A percentile compares a stretch with the other conserved stretches of the same genome.
These are phyloP conservation scores for Mellilla xanthometata DNA, from an alignment of 2,888 invertebrate genomes.

Conservation along the genomic window DNA sequence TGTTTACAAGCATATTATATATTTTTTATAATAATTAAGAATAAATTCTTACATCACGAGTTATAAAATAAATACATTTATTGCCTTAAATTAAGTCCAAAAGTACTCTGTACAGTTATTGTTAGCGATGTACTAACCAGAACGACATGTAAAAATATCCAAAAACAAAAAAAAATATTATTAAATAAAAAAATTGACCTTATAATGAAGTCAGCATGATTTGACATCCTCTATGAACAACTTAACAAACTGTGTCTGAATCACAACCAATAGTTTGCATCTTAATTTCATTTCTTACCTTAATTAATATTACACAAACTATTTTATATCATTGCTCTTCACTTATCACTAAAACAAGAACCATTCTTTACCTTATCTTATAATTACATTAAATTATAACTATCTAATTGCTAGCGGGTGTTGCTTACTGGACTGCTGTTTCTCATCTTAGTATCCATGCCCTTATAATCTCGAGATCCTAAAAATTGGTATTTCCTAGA, in stretches of 20 bases:
- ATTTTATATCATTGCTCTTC: conserved; percentile 82
- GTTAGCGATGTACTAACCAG: conserved; percentile 83
- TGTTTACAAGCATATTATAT: conserved; percentile 81
- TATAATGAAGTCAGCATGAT: conserved; percentile 68
- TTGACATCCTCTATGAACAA: conserved; percentile 68
- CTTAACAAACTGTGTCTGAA: conserved; percentile 82
- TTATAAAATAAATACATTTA: conserved; percentile 84
- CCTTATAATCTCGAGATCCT: conserved; percentile 55
- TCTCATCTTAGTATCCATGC: conserved; percentile 56
- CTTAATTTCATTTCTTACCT: conserved; percentile 78
- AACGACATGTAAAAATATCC: conserved; percentile 76
- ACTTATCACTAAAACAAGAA: conserved; percentile 80
- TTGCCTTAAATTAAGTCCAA: conserved; percentile 83
- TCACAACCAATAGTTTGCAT: conserved; percentile 83
- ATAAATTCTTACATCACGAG: conserved; percentile 83
- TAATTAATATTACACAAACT: conserved; percentile 80
- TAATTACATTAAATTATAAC: conserved; percentile 80
- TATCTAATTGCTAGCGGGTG: conserved; percentile 80
- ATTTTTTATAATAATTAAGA: conserved; percentile 82
- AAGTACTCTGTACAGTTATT: conserved; percentile 83
- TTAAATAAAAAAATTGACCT: conserved; percentile 62
- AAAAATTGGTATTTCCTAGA: conserved; percentile 38
- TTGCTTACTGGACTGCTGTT: conserved; percentile 71
- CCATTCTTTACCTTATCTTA: conserved; percentile 77
- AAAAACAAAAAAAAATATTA: conserved; percentile 56